Percentiles rank a stretch among this genome's conserved stretches.
Conservation (phyloP, 2,113 vertebrate genomes). For the Merops nubicus region DNA sequence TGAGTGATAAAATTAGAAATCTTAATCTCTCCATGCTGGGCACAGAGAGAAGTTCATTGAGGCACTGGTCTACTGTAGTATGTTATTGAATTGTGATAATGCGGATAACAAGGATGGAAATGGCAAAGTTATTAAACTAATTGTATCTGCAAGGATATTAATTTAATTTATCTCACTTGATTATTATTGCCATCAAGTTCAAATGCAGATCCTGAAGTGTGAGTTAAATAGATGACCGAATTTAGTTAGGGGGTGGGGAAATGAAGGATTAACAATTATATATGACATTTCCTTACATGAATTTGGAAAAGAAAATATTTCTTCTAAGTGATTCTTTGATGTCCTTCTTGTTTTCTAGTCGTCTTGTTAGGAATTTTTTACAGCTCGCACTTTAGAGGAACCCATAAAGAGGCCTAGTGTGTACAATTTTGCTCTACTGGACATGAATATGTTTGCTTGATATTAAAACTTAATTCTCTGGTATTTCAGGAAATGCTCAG, state of each 20-base stretch:
- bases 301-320: background rate
- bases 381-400: background rate
- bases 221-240: conserved; percentile 29
- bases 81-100: conserved; percentile 20
- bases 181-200: conserved; percentile 44
- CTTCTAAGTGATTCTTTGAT: background rate
- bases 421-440: background rate
- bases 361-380: background rate
- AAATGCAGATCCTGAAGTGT: conserved; percentile 41
- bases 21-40: conserved; percentile 3
- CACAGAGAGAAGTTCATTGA: conserved; percentile 27
- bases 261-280: conserved; percentile 29
- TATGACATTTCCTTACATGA: background rate
- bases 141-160: conserved; percentile 54
- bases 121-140: conserved; percentile 61
- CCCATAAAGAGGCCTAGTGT: background rate
- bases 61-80: background rate
- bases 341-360: background rate
- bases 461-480: background rate
- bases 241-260: background rate
- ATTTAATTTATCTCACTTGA: conserved; percentile 63
- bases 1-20: conserved; percentile 52
- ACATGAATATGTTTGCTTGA: background rate
- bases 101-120: conserved; percentile 49
- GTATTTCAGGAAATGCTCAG: background rate